Evolutionary conservation across 2,113 vertebrate species (phyloP).

Genomic region (Brachypteracias leptosomus): DNA sequence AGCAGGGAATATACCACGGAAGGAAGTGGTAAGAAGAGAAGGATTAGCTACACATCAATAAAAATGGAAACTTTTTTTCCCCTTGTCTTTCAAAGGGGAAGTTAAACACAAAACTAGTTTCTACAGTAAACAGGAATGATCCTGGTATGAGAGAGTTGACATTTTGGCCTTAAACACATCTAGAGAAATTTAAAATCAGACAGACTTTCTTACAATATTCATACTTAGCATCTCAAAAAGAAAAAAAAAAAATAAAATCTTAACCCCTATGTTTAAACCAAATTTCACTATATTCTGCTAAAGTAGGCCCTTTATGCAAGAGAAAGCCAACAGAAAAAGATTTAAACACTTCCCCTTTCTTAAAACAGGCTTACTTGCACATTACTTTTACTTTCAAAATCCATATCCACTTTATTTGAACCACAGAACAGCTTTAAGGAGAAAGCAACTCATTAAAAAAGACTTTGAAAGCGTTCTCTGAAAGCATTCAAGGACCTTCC

Average conservation of each 20-base stretch:
- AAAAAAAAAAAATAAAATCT: background rate
- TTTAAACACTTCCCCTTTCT: background rate
- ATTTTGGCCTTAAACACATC: background rate
- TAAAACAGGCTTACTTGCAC: background rate
- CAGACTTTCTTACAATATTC: background rate
- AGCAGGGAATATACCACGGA: slow-evolving; percentile 26
- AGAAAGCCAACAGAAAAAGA: background rate
- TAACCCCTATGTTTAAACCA: background rate
- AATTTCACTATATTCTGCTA: background rate
- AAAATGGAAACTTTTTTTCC: background rate
- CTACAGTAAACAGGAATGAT: background rate
- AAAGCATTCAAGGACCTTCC: background rate
- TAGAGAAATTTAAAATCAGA: background rate
- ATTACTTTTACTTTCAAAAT: background rate
- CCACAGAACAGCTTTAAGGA: background rate
- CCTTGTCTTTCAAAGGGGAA: background rate
- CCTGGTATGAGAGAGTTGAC: background rate
- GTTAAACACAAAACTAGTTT: background rate
- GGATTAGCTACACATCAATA: background rate
- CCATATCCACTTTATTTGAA: background rate
- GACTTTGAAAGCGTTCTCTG: background rate
- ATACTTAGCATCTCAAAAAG: background rate
- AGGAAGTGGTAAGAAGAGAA: background rate
- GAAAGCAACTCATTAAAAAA: background rate
- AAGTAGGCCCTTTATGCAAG: background rate